These are phyloP conservation scores for Aphidius gifuensis DNA, from an alignment of 1,140 invertebrate species.

Conservation along the genomic window DNA sequence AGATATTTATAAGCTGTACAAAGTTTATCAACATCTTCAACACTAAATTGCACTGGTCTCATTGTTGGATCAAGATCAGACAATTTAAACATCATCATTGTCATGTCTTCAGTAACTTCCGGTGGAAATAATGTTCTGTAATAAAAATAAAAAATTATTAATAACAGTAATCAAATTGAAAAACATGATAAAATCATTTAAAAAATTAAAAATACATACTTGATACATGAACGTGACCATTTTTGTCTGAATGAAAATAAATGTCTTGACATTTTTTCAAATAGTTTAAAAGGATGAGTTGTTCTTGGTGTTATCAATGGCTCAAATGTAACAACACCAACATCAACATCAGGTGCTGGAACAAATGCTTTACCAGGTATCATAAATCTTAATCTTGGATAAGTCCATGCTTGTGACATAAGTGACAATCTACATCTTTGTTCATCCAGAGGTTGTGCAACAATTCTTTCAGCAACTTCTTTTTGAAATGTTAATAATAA, in stretches of 20 bases:
- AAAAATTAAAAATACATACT: slow-evolving; percentile 45
- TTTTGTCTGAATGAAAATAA: slow-evolving; percentile 89
- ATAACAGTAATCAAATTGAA: not conserved
- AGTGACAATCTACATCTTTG: slow-evolving; percentile 86
- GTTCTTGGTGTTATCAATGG: slow-evolving; percentile 73
- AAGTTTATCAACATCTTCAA: slow-evolving; percentile 76
- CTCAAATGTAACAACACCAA: slow-evolving; percentile 85
- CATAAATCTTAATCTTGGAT: slow-evolving; percentile 78
- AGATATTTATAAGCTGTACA: slow-evolving; percentile 75
- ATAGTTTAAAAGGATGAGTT: slow-evolving; percentile 74
- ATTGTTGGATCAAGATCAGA: slow-evolving; percentile 71
- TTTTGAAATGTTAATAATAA: slow-evolving; percentile 98
- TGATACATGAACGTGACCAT: slow-evolving; percentile 66
- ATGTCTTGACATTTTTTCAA: slow-evolving; percentile 86
- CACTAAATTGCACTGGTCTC: slow-evolving; percentile 68
- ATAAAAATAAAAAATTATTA: slow-evolving; percentile 16
- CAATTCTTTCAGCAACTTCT: slow-evolving; percentile 88
- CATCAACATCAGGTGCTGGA: slow-evolving; percentile 93
- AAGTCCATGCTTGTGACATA: slow-evolving; percentile 91
- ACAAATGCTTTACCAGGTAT: slow-evolving; percentile 90
- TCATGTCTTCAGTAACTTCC: slow-evolving; percentile 64
- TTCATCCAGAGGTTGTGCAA: slow-evolving; percentile 61
- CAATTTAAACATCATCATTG: slow-evolving; percentile 65
- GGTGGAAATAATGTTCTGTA: slow-evolving; percentile 75
- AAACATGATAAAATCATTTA: slow-evolving; percentile 7